These are phyloP conservation scores for Chydorus sphaericus DNA, from an alignment of 2,888 invertebrate species.

Conservation along the genomic window DNA sequence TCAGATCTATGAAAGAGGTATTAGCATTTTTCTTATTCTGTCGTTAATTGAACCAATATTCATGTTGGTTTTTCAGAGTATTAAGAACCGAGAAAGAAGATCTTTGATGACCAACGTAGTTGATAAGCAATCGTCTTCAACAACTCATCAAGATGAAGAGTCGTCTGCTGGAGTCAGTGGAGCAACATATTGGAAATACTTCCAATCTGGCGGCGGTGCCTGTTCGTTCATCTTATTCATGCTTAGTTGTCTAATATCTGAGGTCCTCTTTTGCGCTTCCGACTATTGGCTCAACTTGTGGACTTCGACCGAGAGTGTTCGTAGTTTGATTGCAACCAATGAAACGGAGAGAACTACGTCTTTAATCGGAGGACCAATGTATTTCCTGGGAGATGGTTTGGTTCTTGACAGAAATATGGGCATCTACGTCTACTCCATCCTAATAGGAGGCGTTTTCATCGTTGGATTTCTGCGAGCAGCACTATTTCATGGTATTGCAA, in stretches of 20 bases:
- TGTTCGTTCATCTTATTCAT: background rate
- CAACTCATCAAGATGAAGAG: background rate
- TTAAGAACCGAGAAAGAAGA: too few relatives aligned
- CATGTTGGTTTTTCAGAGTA: too few relatives aligned
- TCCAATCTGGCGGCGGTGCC: background rate
- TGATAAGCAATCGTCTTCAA: background rate
- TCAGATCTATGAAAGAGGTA: too few relatives aligned
- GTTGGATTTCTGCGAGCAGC: constrained; percentile 29
- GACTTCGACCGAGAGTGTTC: too few relatives aligned
- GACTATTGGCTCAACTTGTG: constrained; percentile 7
- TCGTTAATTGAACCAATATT: too few relatives aligned
- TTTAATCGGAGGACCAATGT: too few relatives aligned
- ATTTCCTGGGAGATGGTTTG: too few relatives aligned
- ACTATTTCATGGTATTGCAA: constrained; percentile 28
- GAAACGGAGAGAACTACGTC: too few relatives aligned
- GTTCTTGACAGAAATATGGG: too few relatives aligned
- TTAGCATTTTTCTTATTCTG: too few relatives aligned
- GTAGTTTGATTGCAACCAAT: too few relatives aligned
- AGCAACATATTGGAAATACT: background rate
- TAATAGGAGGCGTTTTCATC: constrained; percentile 24
- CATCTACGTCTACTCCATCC: constrained; percentile 27
- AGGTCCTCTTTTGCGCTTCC: background rate
- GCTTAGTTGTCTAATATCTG: background rate
- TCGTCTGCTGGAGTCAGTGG: background rate
- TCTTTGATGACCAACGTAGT: too few relatives aligned